Evolutionary conservation across 2,797 vertebrate genomes (phyloP).

Genomic region (Anas flavirostris): DNA sequence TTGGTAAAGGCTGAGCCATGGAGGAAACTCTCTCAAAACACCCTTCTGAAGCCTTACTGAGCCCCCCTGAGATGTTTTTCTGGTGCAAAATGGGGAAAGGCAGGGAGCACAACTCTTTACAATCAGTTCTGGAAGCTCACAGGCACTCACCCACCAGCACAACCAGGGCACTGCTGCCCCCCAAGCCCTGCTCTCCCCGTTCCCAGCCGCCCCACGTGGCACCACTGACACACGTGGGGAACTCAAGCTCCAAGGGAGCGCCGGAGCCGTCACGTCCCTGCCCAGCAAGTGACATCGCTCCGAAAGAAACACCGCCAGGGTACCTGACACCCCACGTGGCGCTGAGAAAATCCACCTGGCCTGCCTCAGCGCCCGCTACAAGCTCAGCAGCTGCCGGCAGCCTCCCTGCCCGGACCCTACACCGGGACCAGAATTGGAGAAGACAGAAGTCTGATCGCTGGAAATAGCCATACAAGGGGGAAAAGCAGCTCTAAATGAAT

Average conservation of each 20-base stretch:
- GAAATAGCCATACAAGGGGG: not conserved
- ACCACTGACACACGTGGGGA: not conserved
- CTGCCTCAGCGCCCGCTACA: not conserved
- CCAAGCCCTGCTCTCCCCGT: not conserved
- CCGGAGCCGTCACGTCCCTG: not conserved
- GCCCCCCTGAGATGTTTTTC: rapidly evolving
- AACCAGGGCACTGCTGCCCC: not conserved
- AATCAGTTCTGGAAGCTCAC: not conserved
- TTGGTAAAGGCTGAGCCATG: not conserved
- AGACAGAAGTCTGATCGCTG: not conserved
- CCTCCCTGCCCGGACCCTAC: too few species aligned
- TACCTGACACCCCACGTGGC: rapidly evolving
- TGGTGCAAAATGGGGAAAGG: rapidly evolving
- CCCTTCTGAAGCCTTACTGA: not conserved
- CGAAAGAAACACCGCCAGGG: rapidly evolving
- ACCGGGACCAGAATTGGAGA: not conserved
- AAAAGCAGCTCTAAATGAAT: not conserved
- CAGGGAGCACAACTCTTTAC: not conserved
- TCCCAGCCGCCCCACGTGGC: not conserved
- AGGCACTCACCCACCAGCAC: not conserved
- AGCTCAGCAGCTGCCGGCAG: rapidly evolving
- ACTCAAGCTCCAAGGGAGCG: rapidly evolving
- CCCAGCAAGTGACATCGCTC: not conserved
- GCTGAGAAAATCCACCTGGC: not conserved
- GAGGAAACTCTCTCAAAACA: not conserved